Evolutionary conservation across 37 sponge, comb jelly and placozoan species (phyloP).

Genomic region (Spongilla lacustris): DNA sequence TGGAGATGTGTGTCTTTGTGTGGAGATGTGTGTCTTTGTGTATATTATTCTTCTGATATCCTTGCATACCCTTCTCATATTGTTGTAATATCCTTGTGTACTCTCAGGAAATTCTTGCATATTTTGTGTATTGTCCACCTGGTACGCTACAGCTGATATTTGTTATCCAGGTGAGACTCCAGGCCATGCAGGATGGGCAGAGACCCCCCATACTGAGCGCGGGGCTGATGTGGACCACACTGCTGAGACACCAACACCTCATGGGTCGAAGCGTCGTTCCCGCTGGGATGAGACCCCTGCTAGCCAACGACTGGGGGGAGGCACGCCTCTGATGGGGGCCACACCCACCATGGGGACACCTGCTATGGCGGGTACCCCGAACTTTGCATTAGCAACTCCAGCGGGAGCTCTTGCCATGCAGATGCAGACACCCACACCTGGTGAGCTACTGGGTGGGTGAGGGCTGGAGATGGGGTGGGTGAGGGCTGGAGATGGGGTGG

Average conservation of each 20-base stretch:
- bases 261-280: conserved; percentile 73
- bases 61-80: background rate
- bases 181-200: conserved; percentile 90
- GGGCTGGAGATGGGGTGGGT: too few relatives aligned
- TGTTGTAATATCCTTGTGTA: background rate
- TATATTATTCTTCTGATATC: background rate
- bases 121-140: too few relatives aligned
- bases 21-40: too few relatives aligned
- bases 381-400: conserved; percentile 54
- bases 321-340: conserved; percentile 27
- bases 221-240: conserved; percentile 44
- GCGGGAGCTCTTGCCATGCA: conserved; percentile 85
- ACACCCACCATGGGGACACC: conserved; percentile 39
- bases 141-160: too few relatives aligned
- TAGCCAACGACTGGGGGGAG: conserved; percentile 61
- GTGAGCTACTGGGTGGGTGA: background rate
- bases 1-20: too few relatives aligned
- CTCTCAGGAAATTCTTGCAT: too few relatives aligned
- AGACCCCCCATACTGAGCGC: conserved; percentile 88
- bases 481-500: too few relatives aligned
- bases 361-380: conserved; percentile 55
- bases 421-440: conserved; percentile 83
- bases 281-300: conserved; percentile 99
- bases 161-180: conserved; percentile 74
- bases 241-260: conserved; percentile 78